phyloP scores from a whole-genome alignment of 2,888 invertebrate genomes.

The Drosophila prolongata region DNA sequence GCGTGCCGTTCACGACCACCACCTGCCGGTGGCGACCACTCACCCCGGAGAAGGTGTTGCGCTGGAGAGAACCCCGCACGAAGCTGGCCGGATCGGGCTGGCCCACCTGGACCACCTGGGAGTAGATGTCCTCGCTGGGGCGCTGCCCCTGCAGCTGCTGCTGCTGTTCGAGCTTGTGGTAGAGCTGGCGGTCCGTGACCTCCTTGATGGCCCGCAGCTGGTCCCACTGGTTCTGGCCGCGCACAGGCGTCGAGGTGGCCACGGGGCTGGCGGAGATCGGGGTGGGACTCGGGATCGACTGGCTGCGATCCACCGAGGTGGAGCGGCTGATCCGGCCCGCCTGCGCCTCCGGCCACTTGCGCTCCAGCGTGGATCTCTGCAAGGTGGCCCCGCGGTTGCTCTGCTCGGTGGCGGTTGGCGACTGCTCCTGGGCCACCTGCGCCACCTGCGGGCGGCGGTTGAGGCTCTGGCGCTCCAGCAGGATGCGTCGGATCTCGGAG shows the following conservation, averaged over 20 bases:
- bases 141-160: slow-evolving; percentile 59
- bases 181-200: slow-evolving; percentile 82
- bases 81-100: slow-evolving; percentile 57
- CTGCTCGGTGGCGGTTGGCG: no score
- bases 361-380: slow-evolving; percentile 52
- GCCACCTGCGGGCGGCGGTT: neutral
- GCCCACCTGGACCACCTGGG: slow-evolving; percentile 27
- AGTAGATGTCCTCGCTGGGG: slow-evolving; percentile 74
- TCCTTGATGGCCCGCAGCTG: slow-evolving; percentile 82
- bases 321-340: slow-evolving; percentile 70
- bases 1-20: neutral
- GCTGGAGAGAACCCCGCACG: slow-evolving; percentile 79
- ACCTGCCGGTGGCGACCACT: slow-evolving; percentile 71
- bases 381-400: neutral
- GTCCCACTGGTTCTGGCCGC: slow-evolving; percentile 80
- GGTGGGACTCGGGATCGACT: slow-evolving; percentile 24
- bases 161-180: slow-evolving; percentile 79
- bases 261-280: slow-evolving; percentile 47
- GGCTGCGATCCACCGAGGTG: slow-evolving; percentile 81
- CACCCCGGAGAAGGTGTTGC: slow-evolving; percentile 82
- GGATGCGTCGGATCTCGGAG: slow-evolving; percentile 77
- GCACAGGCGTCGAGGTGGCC: slow-evolving; percentile 59
- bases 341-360: slow-evolving; percentile 58
- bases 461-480: slow-evolving; percentile 70
- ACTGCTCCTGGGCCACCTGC: no score